Evolutionary conservation across 2,797 vertebrate species (phyloP), one percentile per base, ranked within the genome.

Genomic region (Saxicola maurus): DNA sequence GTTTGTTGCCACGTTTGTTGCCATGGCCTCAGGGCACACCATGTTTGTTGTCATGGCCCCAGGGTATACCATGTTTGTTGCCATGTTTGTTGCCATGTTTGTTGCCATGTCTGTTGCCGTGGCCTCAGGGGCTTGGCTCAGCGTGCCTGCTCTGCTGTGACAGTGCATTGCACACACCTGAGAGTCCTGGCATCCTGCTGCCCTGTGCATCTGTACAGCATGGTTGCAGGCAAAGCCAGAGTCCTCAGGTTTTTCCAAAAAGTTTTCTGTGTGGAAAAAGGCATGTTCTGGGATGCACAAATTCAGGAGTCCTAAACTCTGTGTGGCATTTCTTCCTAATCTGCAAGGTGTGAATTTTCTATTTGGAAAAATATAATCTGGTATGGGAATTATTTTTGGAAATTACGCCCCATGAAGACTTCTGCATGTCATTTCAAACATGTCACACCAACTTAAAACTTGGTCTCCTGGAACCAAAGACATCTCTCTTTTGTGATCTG

Each of bases 61-160:
- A 25, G 27, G 27, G 20, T 6, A 13, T 1, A 4, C n/a, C 42
- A 14, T 43, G 46, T 31, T 42, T 61, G 15, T n/a, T 14, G 9
- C 11, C 9, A 6, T 14, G 42, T 42, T 19, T 42, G 42, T 42
- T 19, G 42, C 42, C 61, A 25, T 45, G 49, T 45, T 31, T 27
- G 9, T n/a, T 15, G 9, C 8, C 9, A 11, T 30, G 27, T 31
- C 31, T 45, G 16, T 31, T 31, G 23, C 9, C 7, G 1, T 20
- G 18, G 66, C 30, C 30, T 3, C 25, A 18, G 27, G 42, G 21
- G 3, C 30, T 9, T 0, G 2, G 35, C 23, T 66, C 2, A 0
- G 42, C 0, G 1, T 23, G 14, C 30, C 15, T 0, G 2, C 25
- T 24, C 20, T 42, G n/a, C 20, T 43, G 37, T 13, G 76, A 7